A percentile compares a stretch with the other conserved stretches of the same genome.
phyloP scores from a whole-genome alignment of 2,113 vertebrate species.

The Embiotoca jacksoni region DNA sequence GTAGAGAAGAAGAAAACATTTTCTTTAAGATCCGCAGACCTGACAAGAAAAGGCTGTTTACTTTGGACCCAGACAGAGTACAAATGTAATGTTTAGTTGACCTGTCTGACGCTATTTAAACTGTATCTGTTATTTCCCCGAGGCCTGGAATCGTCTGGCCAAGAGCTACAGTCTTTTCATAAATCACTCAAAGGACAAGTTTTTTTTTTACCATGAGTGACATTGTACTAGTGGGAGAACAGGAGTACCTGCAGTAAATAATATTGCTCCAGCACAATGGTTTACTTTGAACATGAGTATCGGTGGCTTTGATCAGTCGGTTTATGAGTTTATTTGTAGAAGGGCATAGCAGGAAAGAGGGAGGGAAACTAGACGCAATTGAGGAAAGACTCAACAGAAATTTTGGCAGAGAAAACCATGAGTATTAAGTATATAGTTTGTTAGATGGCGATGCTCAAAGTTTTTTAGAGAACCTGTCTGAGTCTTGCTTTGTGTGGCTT shows the following conservation, averaged over 20 bases:
- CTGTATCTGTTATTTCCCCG: conserved; percentile 19
- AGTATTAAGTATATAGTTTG: no score
- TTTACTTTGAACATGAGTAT: not conserved
- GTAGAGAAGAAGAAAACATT: conserved; percentile 38
- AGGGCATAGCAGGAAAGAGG: conserved; percentile 2
- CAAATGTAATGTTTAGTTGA: conserved; percentile 54
- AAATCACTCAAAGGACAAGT: conserved; percentile 33
- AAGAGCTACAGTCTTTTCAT: conserved; percentile 33
- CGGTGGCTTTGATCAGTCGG: conserved; percentile 30
- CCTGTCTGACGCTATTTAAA: conserved; percentile 43
- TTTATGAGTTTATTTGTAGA: conserved; percentile 43
- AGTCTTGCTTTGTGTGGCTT: not conserved
- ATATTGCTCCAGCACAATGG: conserved; percentile 19
- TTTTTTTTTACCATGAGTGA: conserved; percentile 19
- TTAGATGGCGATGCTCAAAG: no score
- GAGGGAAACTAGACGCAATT: not conserved
- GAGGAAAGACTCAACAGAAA: not conserved
- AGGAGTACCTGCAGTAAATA: conserved; percentile 1
- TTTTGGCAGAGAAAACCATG: not conserved
- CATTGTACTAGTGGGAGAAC: conserved; percentile 9
- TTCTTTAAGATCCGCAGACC: conserved; percentile 38
- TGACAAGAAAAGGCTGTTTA: conserved; percentile 54
- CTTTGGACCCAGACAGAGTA: conserved; percentile 36
- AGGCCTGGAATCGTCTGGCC: conserved; percentile 40
- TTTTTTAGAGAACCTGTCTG: not conserved